Evolutionary conservation across 2,113 vertebrate genomes (phyloP), one percentile per base, ranked within the genome.

Genomic region (Melanerpes formicivorus): DNA sequence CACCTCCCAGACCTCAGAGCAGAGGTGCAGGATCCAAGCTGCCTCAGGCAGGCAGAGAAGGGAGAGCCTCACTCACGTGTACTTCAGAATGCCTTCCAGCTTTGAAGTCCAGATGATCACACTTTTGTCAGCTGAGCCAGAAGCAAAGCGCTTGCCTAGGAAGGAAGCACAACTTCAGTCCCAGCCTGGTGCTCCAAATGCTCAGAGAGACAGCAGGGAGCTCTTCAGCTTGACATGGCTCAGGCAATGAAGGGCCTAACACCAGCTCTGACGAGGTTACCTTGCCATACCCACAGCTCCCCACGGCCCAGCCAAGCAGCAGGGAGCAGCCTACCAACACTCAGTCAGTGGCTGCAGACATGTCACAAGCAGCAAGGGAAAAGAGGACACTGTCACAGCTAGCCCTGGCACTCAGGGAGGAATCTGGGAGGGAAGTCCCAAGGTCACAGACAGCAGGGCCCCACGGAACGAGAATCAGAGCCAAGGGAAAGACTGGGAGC

Each of bases 81-180:
- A 99, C 93, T 99, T 99, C 92, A 99, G 97, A 97, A 99, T 99
- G 93, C 99, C 99, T 98, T 99, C 99, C 70, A 99, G 93, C 96
- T 99, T 99, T 84, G 99, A 99, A 14, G 99, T 99, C 99, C 99
- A 99, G 85, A 99, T 99, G 76, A 99, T 99, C 90, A 99, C 98
- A 80, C 99, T 99, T 98, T 99, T 99, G 97, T 99, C 99, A 80
- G 99, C 99, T 32, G 99, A 99, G 67, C 99, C 99, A 29, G 99
- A 99, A 32, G 99, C 99, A 56, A 99, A 99, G 59, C 99, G 98
- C 84, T 99, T 99, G 87, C 99, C 99, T 99, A 88, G 63, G 93
- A 93, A 95, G 93, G 83, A 91, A 64, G 84, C 12, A 75, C 21
- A 37, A 95, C 90, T 95, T 94, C 93, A 96, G 93, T 72, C 50